These are phyloP conservation scores for Zaprionus taronus DNA, from an alignment of 1,140 invertebrate species.

Conservation along the genomic window DNA sequence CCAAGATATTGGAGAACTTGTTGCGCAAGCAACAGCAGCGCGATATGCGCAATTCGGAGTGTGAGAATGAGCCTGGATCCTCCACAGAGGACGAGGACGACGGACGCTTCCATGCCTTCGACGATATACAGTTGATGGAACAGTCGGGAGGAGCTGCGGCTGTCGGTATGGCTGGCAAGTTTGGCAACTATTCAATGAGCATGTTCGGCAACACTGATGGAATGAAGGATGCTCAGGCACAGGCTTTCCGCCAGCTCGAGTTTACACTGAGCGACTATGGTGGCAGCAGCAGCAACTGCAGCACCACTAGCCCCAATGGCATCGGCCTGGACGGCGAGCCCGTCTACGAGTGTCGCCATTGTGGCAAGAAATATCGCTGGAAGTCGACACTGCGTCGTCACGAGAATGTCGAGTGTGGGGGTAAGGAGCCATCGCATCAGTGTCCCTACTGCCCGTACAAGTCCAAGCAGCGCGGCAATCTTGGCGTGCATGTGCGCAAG, in stretches of 20 bases:
- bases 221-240: conserved; percentile 70
- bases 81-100: conserved; percentile 77
- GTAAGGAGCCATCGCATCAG: conserved; percentile 92
- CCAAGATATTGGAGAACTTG: conserved; percentile 76
- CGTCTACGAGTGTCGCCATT: conserved; percentile 91
- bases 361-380: conserved; percentile 92
- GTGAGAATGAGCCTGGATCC: conserved; percentile 62
- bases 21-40: conserved; percentile 73
- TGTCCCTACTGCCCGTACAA: conserved; percentile 92
- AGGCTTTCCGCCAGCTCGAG: conserved; percentile 76
- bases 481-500: conserved; percentile 91
- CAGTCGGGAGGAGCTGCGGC: conserved; percentile 14
- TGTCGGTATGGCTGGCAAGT: conserved; percentile 33
- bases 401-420: conserved; percentile 93
- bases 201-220: conserved; percentile 56
- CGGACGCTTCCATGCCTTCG: conserved; percentile 68
- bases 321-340: conserved; percentile 86
- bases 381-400: conserved; percentile 92
- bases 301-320: conserved; percentile 68
- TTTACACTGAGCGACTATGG: conserved; percentile 75
- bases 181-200: conserved; percentile 51
- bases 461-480: conserved; percentile 91
- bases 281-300: conserved; percentile 67
- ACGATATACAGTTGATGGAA: conserved; percentile 81
- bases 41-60: conserved; percentile 64